Evolutionary conservation across 1,140 invertebrate species (phyloP).

Genomic region (Plectrocnemia conspersa): DNA sequence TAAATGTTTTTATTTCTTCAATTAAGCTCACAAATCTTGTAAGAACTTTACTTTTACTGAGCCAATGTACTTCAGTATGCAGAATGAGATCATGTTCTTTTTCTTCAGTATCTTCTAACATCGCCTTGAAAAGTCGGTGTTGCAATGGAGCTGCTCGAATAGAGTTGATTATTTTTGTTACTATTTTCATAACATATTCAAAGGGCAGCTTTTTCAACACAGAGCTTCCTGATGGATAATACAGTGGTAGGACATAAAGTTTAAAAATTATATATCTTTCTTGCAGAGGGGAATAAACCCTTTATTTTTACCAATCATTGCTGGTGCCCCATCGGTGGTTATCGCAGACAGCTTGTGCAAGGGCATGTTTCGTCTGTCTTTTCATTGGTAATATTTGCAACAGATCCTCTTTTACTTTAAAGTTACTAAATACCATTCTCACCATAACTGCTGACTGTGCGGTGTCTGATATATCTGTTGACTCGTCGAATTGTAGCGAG

Average conservation of each 20-base stretch:
- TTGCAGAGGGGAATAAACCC: constrained; percentile 16
- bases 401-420: constrained; percentile 30
- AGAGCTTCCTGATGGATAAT: constrained; percentile 6
- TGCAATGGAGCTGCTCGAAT: constrained; percentile 4
- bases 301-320: constrained; percentile 24
- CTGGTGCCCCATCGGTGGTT: constrained; percentile 22
- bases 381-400: constrained; percentile 11
- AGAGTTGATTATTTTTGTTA: constrained; percentile 7
- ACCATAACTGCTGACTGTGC: constrained; percentile 19
- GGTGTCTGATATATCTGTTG: constrained; percentile 19
- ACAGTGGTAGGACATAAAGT: constrained; percentile 7
- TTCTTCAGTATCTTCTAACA: constrained; percentile 7
- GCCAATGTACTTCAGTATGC: constrained; percentile 6
- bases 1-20: constrained; percentile 6
- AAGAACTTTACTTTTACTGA: constrained; percentile 6
- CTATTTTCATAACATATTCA: constrained; percentile 7
- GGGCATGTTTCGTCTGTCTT: constrained; percentile 19
- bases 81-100: constrained; percentile 8
- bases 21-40: constrained; percentile 8
- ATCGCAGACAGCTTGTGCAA: constrained; percentile 29
- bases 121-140: constrained; percentile 4
- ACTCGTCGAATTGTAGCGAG: constrained; percentile 23
- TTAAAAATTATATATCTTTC: constrained; percentile 21
- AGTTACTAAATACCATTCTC: constrained; percentile 29
- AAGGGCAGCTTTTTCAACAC: constrained; percentile 7